phyloP scores from a whole-genome alignment of 2,113 vertebrate species.

The Leucosticte australis region DNA sequence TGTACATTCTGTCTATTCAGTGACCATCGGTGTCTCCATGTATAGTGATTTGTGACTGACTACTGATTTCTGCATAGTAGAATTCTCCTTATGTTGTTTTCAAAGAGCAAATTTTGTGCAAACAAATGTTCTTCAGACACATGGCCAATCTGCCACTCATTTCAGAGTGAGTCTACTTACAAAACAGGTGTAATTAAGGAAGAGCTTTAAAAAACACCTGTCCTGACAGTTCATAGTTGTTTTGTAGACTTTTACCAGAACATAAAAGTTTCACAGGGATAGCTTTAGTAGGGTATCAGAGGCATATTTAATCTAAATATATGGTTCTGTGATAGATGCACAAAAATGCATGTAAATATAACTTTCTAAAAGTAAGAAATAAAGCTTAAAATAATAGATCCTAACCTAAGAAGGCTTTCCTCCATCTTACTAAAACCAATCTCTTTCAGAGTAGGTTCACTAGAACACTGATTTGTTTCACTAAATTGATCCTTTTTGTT shows the following conservation, averaged over 20 bases:
- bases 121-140: not conserved
- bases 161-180: not conserved
- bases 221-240: not conserved
- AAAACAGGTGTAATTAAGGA: not conserved
- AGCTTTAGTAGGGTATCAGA: not conserved
- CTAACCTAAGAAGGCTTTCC: not conserved
- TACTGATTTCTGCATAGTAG: not conserved
- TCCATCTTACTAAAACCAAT: not conserved
- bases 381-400: not conserved
- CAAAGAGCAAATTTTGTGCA: not conserved
- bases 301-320: not conserved
- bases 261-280: not conserved
- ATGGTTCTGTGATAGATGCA: not conserved
- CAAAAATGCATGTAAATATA: not conserved
- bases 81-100: not conserved
- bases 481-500: not conserved
- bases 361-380: not conserved
- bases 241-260: not conserved
- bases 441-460: not conserved
- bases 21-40: not conserved
- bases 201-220: not conserved
- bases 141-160: not conserved
- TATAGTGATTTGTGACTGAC: not conserved
- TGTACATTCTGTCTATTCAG: not conserved
- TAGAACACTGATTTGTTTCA: not conserved